A percentile compares a stretch with the other conserved stretches of the same genome.
These are phyloP conservation scores for Orestias chungarensis DNA, from an alignment of 2,797 vertebrate genomes.

Conservation along the genomic window DNA sequence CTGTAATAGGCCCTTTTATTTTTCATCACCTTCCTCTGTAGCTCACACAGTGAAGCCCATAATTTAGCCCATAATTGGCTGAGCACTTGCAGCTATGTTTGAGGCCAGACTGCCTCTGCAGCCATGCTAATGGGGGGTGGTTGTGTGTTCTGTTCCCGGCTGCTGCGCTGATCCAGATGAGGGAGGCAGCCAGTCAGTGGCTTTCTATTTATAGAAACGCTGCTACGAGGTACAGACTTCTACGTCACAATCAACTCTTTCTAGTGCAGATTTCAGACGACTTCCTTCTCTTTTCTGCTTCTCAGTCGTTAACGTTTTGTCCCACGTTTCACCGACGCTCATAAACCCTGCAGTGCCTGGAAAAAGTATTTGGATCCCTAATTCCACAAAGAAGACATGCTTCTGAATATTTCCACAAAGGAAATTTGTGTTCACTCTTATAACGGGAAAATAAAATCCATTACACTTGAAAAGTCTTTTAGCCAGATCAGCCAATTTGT, in stretches of 20 bases:
- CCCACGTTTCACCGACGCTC: not conserved
- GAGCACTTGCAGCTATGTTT: constrained; percentile 5
- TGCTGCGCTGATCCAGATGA: constrained; percentile 51
- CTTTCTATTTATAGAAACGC: constrained; percentile 59
- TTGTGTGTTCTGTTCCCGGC: constrained; percentile 38
- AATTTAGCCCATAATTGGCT: constrained; percentile 31
- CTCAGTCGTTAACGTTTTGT: not conserved
- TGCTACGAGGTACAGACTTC: constrained; percentile 40
- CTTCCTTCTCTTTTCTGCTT: not conserved
- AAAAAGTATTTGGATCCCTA: not conserved
- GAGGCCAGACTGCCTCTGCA: constrained; percentile 16
- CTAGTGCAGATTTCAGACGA: constrained; percentile 1
- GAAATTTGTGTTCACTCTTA: no score
- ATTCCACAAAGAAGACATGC: not conserved
- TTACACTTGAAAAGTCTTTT: no score
- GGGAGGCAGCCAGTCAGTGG: constrained; percentile 44
- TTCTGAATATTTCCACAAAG: no score
- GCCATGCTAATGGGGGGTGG: constrained; percentile 16
- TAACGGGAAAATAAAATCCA: no score
- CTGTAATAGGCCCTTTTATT: constrained; percentile 14
- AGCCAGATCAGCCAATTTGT: no score
- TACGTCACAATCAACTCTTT: constrained; percentile 13
- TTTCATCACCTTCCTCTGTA: constrained; percentile 15
- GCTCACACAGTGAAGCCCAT: not conserved
- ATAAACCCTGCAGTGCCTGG: not conserved